Base-by-base conservation (phyloP, 2,797 vertebrate species). In the Gallirallus australis region DNA sequence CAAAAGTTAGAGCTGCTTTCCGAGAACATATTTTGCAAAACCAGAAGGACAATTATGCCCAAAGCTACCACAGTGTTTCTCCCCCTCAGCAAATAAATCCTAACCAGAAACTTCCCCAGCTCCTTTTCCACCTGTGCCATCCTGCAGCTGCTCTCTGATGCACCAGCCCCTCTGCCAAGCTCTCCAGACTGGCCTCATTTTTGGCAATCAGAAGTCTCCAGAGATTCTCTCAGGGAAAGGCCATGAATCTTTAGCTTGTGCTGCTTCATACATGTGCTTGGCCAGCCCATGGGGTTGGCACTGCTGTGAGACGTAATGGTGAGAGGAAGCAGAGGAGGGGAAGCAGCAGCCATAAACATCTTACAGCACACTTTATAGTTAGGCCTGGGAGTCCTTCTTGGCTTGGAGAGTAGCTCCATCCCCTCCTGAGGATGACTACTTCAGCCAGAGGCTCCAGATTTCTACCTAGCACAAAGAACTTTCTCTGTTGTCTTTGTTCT, bases 1-100 rank as follows among this genome's bases (percentile, higher is more conserved):
- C n/a, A 28, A 53, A 63, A 73, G 9, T 11, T 25, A 61, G 61
- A 88, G 18, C 42, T 83, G 82, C 69, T 91, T 93, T 89, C 42
- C 37, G 42, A 37, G 14, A 48, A 9, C 56, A 15, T 31, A 21
- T 30, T 72, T 80, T 15, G 25, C 35, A 92, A 72, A 66, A 72
- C 42, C 39, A 76, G 69, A 75, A 45, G 7, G 65, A 17, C 5
- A 47, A 0, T 66, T 75, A 64, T 1, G 2, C 31, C 33, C 16
- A 75, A 91, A 90, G 40, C 31, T 78, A 53, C n/a, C 12, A 28
- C 20, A 75, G 10, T 39, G 35, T 47, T 89, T 82, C 45, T 70
- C 18, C 20, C 23, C 23, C 73, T 92, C 20, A 23, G 9, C 7
- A 8, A 77, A 12, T 19, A 75, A 30, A 15, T 94, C 24, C 27